Conservation (phyloP, 92 coral and sea anemone species). For the Porites divaricata region DNA sequence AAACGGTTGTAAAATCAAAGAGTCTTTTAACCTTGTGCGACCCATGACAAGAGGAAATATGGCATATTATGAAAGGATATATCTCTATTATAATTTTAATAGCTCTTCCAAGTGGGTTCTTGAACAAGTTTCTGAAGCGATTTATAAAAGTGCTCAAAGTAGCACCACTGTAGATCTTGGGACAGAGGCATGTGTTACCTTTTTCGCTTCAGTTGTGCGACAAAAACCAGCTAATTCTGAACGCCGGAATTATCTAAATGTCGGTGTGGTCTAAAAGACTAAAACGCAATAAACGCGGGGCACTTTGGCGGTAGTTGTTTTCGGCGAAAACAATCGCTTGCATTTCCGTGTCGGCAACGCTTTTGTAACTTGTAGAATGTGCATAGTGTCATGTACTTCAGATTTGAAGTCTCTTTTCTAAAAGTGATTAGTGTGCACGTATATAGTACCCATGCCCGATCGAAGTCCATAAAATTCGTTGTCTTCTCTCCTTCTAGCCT, state of each 20-base stretch:
- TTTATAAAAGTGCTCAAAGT: background rate
- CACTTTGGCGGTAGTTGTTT: constrained; percentile 11
- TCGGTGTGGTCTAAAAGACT: background rate
- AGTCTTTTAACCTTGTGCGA: constrained; percentile 10
- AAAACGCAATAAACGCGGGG: background rate
- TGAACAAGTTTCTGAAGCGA: background rate
- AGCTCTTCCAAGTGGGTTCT: background rate
- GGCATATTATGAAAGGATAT: background rate
- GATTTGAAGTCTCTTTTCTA: background rate
- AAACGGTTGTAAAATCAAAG: background rate
- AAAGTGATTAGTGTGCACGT: too few relatives aligned
- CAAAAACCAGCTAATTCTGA: background rate
- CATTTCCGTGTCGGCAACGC: constrained; percentile 1
- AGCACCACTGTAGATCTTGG: background rate
- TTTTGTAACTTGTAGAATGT: background rate
- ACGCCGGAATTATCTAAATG: background rate
- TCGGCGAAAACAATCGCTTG: background rate
- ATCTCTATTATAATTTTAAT: background rate
- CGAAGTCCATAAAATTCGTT: too few relatives aligned
- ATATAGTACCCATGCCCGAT: too few relatives aligned
- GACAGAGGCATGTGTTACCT: background rate
- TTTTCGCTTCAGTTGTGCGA: background rate
- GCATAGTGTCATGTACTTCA: background rate
- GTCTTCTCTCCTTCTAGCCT: too few relatives aligned
- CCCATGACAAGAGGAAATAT: background rate